Conservation (phyloP, 2,113 vertebrate genomes). For the Helogale parvula region DNA sequence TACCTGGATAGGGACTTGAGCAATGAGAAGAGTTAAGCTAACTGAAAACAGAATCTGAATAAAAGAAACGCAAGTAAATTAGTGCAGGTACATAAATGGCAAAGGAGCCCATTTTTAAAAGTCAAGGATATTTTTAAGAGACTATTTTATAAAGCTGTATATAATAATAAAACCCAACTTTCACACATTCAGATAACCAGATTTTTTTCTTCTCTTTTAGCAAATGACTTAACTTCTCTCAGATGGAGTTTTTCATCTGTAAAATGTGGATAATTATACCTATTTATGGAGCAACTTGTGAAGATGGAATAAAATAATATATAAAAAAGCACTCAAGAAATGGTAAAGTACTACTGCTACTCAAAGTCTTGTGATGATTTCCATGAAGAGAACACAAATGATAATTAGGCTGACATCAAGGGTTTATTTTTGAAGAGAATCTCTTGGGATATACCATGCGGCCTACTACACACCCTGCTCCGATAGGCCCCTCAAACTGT, state of each 20-base stretch:
- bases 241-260: constrained; percentile 30
- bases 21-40: not conserved
- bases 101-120: constrained; percentile 12
- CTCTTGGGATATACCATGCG: not conserved
- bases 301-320: constrained; percentile 24
- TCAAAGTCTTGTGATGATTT: not conserved
- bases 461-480: not conserved
- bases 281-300: not conserved
- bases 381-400: constrained; percentile 19
- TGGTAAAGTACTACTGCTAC: not conserved
- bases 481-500: not conserved
- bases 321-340: not conserved
- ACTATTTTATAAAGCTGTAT: not conserved
- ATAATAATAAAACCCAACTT: not conserved
- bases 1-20: not conserved
- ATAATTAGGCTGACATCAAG: not conserved
- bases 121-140: constrained; percentile 10
- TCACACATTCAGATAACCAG: constrained; percentile 4
- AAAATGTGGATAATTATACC: not conserved
- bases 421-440: constrained; percentile 28
- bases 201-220: not conserved
- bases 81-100: not conserved
- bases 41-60: not conserved
- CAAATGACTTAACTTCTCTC: constrained; percentile 18
- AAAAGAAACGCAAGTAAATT: not conserved